Base-by-base conservation (phyloP, 2,113 vertebrate species). In the Chiloscyllium plagiosum region DNA sequence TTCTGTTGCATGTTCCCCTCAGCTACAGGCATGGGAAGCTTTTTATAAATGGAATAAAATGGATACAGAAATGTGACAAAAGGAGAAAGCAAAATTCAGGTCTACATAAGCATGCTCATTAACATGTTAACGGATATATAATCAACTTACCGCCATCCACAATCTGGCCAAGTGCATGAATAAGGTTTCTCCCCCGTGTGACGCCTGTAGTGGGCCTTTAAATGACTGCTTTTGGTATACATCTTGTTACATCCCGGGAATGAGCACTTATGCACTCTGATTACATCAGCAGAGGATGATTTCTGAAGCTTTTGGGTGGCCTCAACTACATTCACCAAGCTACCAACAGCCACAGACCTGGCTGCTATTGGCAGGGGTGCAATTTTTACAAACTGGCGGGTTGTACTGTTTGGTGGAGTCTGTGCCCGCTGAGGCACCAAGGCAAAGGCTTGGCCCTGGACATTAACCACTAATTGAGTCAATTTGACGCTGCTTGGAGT, bases 141-240 rank as follows among this genome's bases (percentile, higher is more conserved):
- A 12, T 66, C 20, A 26, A 95, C 97, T 94, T 96, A 99, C 98
- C 98, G 98, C 98, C 98, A 99, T 94, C 98, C 97, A 2, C 98
- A 99, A 96, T 98, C 96, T 2, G 98, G 98, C 98, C 98, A 99
- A 87, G 97, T 98, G 65, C 98, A 99, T 0, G 97, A 97, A 97
- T 98, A 99, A 7, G 98, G 98, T 0, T 99, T 99, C 96, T 99
- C 98, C 0, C 98, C 98, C 0, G 98, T 98, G 96, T 98, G 98
- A 2, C 98, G 97, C 7, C 98, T 97, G 95, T 98, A 97, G 96
- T 98, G 98, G 26, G 98, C 98, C 96, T 98, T 98, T 68, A 99
- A 98, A 85, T 99, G 98, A 96, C 98, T 99, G 93, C 98, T 98
- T 96, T 98, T 99, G 96, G 98, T 98, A 97, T 98, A 99, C 97